A percentile compares a stretch with the other conserved stretches of the same genome.
These are phyloP conservation scores for Neostethus bicornis DNA, from an alignment of 2,797 vertebrate genomes.

Conservation along the genomic window DNA sequence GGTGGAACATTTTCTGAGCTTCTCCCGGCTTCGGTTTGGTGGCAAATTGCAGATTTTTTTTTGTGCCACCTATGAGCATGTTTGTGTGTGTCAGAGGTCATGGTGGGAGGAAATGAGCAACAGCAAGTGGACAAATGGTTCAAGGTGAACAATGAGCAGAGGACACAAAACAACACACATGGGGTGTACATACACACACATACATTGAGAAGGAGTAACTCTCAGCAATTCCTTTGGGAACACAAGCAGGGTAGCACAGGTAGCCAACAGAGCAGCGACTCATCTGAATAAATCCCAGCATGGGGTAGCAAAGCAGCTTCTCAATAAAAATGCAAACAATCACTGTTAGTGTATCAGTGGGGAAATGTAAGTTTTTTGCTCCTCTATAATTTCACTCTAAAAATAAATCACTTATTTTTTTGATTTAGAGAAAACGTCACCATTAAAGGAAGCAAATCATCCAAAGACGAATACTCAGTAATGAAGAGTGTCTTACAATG, in stretches of 20 bases:
- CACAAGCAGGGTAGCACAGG: not conserved
- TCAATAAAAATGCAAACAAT: not conserved
- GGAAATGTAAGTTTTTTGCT: not conserved
- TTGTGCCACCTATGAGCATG: conserved; percentile 8
- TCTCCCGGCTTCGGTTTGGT: conserved; percentile 10
- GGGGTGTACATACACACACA: conserved; percentile 7
- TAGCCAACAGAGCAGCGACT: not conserved
- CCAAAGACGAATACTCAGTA: conserved; percentile 27
- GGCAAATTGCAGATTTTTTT: conserved; percentile 27
- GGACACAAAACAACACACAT: conserved; percentile 10
- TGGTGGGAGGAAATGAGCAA: conserved; percentile 58
- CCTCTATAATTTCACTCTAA: not conserved
- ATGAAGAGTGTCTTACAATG: conserved; percentile 44
- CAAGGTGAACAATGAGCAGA: conserved; percentile 59
- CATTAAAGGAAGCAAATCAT: conserved; percentile 30
- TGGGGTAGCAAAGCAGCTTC: not conserved
- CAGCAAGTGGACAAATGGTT: conserved; percentile 48
- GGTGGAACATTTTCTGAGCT: conserved; percentile 36
- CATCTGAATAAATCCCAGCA: not conserved
- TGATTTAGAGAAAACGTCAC: not conserved
- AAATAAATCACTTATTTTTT: not conserved
- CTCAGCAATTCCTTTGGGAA: conserved; percentile 3
- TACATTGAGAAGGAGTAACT: conserved; percentile 3
- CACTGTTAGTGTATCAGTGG: not conserved
- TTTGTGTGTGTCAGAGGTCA: conserved; percentile 51